Conservation (phyloP, 2,888 invertebrate species). For the Rhingia rostrata region DNA sequence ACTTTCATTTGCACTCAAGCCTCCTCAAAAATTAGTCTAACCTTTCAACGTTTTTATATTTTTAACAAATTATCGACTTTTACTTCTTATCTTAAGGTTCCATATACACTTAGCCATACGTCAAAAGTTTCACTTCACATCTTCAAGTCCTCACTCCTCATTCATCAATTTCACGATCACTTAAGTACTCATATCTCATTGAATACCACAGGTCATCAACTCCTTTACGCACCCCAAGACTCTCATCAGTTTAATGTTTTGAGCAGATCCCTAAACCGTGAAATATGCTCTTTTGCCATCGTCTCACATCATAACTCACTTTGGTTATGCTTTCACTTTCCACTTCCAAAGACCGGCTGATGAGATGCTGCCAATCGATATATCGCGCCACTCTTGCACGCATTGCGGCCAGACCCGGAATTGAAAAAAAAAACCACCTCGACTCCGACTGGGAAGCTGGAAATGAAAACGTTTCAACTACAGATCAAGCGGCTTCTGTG, state of each 20-base stretch:
- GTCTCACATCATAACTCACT: conserved; percentile 56
- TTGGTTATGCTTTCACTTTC: conserved; percentile 69
- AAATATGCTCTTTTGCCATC: conserved; percentile 45
- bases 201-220: conserved; percentile 21
- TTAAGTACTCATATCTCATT: conserved; percentile 24
- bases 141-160: conserved; percentile 28
- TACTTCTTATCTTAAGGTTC: neutral
- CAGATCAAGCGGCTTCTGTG: conserved; percentile 60
- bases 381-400: conserved; percentile 37
- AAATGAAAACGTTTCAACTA: conserved; percentile 64
- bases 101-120: neutral
- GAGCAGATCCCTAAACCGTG: conserved; percentile 56
- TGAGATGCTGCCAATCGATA: conserved; percentile 19
- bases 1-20: neutral
- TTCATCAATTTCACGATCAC: conserved; percentile 52
- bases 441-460: conserved; percentile 13
- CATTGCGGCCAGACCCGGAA: conserved; percentile 18
- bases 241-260: neutral
- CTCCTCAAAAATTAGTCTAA: neutral
- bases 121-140: conserved; percentile 29
- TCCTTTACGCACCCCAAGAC: conserved; percentile 37
- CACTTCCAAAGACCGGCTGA: conserved; percentile 11
- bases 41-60: neutral
- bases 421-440: conserved; percentile 11
- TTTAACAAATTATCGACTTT: neutral